phyloP scores from a whole-genome alignment of 2,113 vertebrate species.

The Lichenostomus cassidix region DNA sequence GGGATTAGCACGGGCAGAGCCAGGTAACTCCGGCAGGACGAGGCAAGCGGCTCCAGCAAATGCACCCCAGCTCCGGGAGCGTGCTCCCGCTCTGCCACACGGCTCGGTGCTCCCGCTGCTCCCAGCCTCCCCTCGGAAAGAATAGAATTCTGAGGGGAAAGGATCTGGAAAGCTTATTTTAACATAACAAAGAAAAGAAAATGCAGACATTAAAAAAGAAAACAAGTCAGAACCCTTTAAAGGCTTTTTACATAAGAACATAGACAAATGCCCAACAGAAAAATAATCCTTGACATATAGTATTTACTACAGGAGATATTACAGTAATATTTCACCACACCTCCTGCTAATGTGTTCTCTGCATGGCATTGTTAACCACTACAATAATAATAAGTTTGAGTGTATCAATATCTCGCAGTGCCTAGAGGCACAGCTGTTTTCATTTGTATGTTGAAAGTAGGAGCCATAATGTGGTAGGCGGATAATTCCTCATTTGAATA shows the following conservation, averaged over 20 bases:
- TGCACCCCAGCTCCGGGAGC: fast-evolving
- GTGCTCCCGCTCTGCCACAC: fast-evolving
- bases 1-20: not conserved
- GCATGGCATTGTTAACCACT: not conserved
- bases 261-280: not conserved
- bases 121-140: fast-evolving
- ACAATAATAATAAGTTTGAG: not conserved
- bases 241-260: not conserved
- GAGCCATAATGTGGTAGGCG: not conserved
- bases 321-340: not conserved
- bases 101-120: fast-evolving
- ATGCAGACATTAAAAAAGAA: not conserved
- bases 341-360: not conserved
- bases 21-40: fast-evolving
- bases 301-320: not conserved
- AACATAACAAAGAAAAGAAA: not conserved
- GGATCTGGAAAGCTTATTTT: not conserved
- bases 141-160: not conserved
- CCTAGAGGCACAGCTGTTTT: not conserved
- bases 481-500: conserved; percentile 51
- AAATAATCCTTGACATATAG: not conserved
- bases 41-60: not conserved
- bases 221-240: not conserved
- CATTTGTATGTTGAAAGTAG: not conserved
- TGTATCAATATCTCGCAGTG: not conserved